These are phyloP conservation scores for Eriosoma lanigerum DNA, from an alignment of 1,140 invertebrate genomes.

Conservation along the genomic window DNA sequence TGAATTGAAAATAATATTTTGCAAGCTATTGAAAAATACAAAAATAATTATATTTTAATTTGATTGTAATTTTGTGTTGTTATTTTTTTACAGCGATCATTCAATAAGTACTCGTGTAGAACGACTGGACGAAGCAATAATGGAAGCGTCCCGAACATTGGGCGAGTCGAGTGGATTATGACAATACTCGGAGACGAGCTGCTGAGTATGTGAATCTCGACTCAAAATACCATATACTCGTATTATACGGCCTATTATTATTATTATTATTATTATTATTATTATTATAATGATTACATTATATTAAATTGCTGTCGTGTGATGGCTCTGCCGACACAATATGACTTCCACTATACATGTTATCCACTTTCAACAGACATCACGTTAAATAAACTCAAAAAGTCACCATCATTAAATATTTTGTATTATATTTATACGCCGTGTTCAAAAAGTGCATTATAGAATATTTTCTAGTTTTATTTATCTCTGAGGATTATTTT, in stretches of 20 bases:
- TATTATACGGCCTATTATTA: background rate
- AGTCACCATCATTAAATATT: background rate
- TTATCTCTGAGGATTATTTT: no score
- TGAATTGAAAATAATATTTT: no score
- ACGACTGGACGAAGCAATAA: constrained; percentile 47
- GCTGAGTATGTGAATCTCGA: constrained; percentile 26
- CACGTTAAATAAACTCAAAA: background rate
- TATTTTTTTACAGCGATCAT: constrained; percentile 38
- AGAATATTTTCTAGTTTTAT: no score
- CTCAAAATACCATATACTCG: background rate
- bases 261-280: background rate
- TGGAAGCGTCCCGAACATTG: constrained; percentile 29
- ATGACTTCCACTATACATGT: background rate
- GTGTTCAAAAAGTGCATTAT: no score
- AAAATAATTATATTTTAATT: no score
- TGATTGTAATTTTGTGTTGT: background rate
- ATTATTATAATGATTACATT: background rate
- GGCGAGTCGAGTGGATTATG: constrained; percentile 44
- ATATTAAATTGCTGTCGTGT: background rate
- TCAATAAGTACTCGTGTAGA: constrained; percentile 46
- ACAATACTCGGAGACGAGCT: constrained; percentile 50
- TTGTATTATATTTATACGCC: background rate
- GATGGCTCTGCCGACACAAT: background rate
- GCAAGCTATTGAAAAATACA: no score
- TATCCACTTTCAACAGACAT: background rate